phyloP scores from a whole-genome alignment of 2,113 vertebrate genomes.

The Chloroceryle aenea region DNA sequence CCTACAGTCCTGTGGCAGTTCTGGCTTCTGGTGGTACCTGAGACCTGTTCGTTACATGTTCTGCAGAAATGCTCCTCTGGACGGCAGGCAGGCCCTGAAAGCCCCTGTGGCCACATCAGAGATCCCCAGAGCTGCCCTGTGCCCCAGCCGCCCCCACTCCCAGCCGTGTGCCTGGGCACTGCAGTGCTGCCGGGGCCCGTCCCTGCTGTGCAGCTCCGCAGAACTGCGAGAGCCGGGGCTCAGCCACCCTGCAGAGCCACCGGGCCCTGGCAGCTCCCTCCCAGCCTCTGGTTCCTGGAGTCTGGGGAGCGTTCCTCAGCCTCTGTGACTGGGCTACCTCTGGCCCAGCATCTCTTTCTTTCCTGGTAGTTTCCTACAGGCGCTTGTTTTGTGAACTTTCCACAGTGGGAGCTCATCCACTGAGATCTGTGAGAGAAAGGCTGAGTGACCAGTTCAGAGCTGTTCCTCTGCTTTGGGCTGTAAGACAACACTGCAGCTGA shows the following conservation, averaged over 20 bases:
- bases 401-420: neutral
- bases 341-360: too few species aligned
- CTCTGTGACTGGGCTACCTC: neutral
- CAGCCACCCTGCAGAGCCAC: rapidly evolving
- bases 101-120: too few species aligned
- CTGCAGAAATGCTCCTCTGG: neutral
- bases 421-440: neutral
- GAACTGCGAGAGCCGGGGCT: neutral
- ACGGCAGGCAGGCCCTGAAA: too few species aligned
- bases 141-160: too few species aligned
- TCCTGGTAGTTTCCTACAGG: neutral
- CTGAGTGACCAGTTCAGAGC: neutral
- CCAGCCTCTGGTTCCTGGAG: neutral
- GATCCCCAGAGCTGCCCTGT: too few species aligned
- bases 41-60: too few species aligned
- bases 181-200: neutral
- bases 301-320: neutral
- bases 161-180: too few species aligned
- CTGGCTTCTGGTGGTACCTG: neutral
- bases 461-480: too few species aligned
- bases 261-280: neutral
- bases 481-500: neutral
- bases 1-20: neutral
- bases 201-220: neutral
- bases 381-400: neutral